phyloP scores from a whole-genome alignment of 2,797 vertebrate genomes.

The Euphonia xanthogaster region DNA sequence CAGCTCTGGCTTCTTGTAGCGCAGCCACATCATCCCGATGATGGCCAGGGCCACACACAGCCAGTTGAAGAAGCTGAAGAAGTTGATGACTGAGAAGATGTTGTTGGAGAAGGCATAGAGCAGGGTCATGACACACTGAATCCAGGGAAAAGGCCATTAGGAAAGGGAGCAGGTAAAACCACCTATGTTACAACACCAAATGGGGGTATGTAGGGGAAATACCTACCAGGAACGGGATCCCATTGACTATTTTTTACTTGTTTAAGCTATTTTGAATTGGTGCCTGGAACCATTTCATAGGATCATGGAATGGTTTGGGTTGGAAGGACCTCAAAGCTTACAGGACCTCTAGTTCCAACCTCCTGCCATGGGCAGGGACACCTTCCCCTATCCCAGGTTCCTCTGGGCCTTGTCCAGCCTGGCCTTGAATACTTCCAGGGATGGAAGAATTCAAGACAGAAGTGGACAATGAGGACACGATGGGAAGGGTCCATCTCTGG shows the following conservation, averaged over 20 bases:
- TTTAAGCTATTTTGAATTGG: neutral
- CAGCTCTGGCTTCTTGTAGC: slow-evolving; percentile 90
- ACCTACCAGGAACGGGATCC: neutral
- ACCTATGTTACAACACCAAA: accelerated
- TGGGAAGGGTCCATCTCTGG: neutral
- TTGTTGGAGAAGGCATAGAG: slow-evolving; percentile 94
- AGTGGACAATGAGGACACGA: neutral
- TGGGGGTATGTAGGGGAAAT: neutral
- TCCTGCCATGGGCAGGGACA: neutral
- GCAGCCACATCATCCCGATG: slow-evolving; percentile 94
- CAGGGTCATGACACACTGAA: slow-evolving; percentile 93
- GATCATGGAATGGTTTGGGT: neutral
- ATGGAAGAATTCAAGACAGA: neutral
- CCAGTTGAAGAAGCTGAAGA: slow-evolving; percentile 99
- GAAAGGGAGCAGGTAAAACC: neutral
- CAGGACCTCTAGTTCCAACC: neutral
- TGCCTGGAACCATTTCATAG: neutral
- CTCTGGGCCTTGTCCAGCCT: neutral
- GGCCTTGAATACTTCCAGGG: neutral
- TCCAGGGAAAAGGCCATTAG: neutral
- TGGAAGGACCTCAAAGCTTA: neutral
- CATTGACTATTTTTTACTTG: neutral
- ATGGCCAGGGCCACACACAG: slow-evolving; percentile 97
- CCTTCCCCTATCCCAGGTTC: neutral
- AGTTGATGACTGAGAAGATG: slow-evolving; percentile 98